phyloP scores from a whole-genome alignment of 2,113 vertebrate species.

The Peucedramus taeniatus region DNA sequence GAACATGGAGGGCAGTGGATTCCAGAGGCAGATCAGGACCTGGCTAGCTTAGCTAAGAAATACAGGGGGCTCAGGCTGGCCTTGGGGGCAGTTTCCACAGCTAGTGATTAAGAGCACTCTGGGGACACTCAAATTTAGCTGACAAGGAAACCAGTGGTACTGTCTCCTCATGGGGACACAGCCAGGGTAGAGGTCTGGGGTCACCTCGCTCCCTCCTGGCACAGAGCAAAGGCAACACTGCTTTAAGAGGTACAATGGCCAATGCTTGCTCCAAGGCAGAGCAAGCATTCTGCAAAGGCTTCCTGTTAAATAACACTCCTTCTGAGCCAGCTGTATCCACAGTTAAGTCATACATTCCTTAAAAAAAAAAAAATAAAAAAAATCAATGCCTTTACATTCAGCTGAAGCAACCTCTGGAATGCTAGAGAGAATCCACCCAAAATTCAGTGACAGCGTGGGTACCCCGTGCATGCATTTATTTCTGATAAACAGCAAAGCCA shows the following conservation, averaged over 20 bases:
- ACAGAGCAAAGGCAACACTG: not conserved
- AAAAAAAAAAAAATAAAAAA: not conserved
- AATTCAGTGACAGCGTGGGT: not conserved
- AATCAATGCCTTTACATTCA: not conserved
- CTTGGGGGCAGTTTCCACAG: not conserved
- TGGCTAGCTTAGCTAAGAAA: not conserved
- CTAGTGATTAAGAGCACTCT: not conserved
- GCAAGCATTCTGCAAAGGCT: not conserved
- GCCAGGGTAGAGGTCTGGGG: not conserved
- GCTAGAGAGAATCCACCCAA: not conserved
- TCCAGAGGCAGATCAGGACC: fast-evolving
- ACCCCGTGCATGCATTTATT: not conserved
- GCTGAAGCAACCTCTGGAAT: not conserved
- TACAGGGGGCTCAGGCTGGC: not conserved
- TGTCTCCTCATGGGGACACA: not conserved
- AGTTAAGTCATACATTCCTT: not conserved
- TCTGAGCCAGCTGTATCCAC: not conserved
- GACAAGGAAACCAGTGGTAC: not conserved
- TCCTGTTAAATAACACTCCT: not conserved
- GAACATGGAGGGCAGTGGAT: not conserved
- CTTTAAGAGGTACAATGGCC: not conserved
- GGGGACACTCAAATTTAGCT: not conserved
- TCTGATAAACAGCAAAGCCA: slow-evolving; percentile 32
- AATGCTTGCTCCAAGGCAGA: not conserved
- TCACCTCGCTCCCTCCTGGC: not conserved